phyloP scores from a whole-genome alignment of 2,113 vertebrate species.

The Apus apus region DNA sequence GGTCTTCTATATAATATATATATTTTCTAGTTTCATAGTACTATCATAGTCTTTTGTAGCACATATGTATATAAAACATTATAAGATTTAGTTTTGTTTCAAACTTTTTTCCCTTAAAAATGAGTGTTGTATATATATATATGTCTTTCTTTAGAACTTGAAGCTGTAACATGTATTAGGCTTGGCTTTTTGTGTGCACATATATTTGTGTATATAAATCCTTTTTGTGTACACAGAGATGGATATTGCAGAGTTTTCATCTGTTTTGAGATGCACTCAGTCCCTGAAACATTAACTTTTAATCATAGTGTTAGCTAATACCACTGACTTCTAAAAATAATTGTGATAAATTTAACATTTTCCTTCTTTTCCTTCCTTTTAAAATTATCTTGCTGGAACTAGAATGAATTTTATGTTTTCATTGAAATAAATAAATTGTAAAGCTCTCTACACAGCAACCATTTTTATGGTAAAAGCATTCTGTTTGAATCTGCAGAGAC shows the following conservation, averaged over 20 bases:
- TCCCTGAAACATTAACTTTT: neutral
- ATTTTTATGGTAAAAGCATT: constrained; percentile 22
- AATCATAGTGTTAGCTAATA: neutral
- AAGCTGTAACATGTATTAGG: neutral
- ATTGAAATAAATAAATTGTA: neutral
- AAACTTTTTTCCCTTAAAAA: neutral
- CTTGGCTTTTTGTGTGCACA: neutral
- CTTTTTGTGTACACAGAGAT: neutral
- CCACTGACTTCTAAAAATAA: neutral
- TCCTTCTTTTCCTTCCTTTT: neutral
- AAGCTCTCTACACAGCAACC: neutral
- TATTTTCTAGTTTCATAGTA: neutral
- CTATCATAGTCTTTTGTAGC: neutral
- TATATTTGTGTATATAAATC: neutral
- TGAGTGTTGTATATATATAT: neutral
- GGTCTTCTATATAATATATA: neutral
- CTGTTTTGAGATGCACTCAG: neutral
- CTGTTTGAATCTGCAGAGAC: neutral
- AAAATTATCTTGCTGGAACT: neutral
- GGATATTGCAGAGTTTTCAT: neutral
- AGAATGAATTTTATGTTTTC: neutral
- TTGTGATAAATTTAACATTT: neutral
- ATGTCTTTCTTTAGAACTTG: neutral
- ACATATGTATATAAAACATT: neutral
- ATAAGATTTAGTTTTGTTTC: neutral